These are phyloP conservation scores for Drosophila neocordata DNA, from an alignment of 1,140 invertebrate genomes.

Conservation along the genomic window DNA sequence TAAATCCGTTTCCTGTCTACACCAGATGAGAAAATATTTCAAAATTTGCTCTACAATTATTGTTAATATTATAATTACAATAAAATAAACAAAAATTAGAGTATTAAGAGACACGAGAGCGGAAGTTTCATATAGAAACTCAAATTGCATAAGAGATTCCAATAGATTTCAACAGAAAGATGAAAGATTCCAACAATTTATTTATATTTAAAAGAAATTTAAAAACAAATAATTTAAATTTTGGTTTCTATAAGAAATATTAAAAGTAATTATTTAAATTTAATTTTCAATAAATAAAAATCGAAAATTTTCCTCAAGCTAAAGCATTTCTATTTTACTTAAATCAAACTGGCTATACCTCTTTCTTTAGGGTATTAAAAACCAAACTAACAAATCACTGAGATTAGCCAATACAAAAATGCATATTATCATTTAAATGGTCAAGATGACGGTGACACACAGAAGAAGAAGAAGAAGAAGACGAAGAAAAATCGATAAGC, in stretches of 20 bases:
- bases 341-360: neutral
- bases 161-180: no score
- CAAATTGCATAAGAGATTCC: no score
- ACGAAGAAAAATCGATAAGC: slow-evolving; percentile 21
- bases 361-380: neutral
- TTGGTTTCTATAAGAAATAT: no score
- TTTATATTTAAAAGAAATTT: no score
- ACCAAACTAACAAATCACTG: slow-evolving; percentile 32
- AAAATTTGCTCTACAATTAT: slow-evolving; percentile 45
- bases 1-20: slow-evolving; percentile 52
- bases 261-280: no score
- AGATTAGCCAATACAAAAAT: slow-evolving; percentile 55
- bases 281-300: no score
- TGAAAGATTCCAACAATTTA: no score
- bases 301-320: no score
- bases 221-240: no score
- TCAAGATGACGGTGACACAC: neutral
- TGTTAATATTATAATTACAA: slow-evolving; percentile 42
- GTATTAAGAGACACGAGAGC: slow-evolving; percentile 37
- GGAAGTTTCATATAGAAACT: no score
- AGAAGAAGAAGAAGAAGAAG: neutral
- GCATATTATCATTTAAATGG: slow-evolving; percentile 62
- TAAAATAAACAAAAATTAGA: slow-evolving; percentile 30
- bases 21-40: slow-evolving; percentile 30
- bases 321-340: no score